Percentiles rank a stretch among this genome's conserved stretches.
These are phyloP conservation scores for Harpalus rubripes DNA, from an alignment of 2,888 invertebrate genomes.

Conservation along the genomic window DNA sequence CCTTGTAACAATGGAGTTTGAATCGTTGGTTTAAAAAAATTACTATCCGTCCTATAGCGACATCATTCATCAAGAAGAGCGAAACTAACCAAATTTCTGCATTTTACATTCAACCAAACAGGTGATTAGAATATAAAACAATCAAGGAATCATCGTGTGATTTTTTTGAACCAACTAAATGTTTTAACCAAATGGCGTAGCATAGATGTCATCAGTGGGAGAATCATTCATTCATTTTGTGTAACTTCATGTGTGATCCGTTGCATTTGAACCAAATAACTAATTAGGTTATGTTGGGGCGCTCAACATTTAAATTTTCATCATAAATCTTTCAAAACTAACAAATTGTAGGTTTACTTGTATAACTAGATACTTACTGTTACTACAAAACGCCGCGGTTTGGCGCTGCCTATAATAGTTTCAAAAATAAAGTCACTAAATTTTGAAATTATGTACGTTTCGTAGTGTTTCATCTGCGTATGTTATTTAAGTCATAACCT, in stretches of 20 bases:
- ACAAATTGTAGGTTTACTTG: not conserved
- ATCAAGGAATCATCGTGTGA: constrained; percentile 58
- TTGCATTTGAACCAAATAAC: constrained; percentile 57
- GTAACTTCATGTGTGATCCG: constrained; percentile 57
- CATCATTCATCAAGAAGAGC: constrained; percentile 52
- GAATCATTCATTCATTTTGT: constrained; percentile 53
- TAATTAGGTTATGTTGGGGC: not conserved
- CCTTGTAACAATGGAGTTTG: constrained; percentile 55
- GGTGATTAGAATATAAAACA: constrained; percentile 27
- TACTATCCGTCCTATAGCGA: constrained; percentile 61
- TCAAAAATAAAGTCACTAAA: too few relatives aligned
- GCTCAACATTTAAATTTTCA: not conserved
- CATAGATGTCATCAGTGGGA: constrained; percentile 49
- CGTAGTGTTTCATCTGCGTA: too few relatives aligned
- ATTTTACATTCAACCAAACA: constrained; percentile 37
- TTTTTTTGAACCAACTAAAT: constrained; percentile 66
- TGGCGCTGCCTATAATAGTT: too few relatives aligned
- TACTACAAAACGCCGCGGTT: too few relatives aligned
- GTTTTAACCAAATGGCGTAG: constrained; percentile 37
- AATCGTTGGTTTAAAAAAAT: constrained; percentile 67
- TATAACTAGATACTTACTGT: too few relatives aligned
- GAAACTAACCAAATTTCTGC: constrained; percentile 14
- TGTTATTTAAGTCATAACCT: too few relatives aligned
- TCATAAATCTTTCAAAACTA: not conserved
- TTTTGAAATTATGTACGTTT: too few relatives aligned